Evolutionary conservation across 2,113 vertebrate genomes (phyloP), one percentile per base, ranked within the genome.

Genomic region (Misgurnus anguillicaudatus): DNA sequence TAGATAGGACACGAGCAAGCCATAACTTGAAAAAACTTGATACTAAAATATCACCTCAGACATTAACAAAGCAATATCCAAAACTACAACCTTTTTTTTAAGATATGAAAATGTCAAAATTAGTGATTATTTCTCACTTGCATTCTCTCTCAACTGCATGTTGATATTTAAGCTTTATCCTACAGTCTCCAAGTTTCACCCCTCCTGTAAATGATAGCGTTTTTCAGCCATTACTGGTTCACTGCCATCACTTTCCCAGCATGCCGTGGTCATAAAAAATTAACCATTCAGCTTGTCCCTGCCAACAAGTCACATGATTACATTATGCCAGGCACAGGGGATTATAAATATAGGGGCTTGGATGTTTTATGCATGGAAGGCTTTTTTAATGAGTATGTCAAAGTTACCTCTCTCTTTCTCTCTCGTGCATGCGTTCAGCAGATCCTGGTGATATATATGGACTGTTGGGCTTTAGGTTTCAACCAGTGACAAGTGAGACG

Each of bases 21-120:
- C 83, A 84, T 84, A 84, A 81, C 71, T 84, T 75, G 69, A 84
- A 75, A 9, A 78, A 74, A 81, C 75, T 75, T 84, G 65, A 14
- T 45, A 53, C 16, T 47, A 80, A 77, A 80, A 39, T 41, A 57
- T 72, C 71, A 79, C 64, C 65, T 79, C 57, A 79, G 71, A 72
- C 53, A 57, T 57, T n/a, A 14, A 57, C 6, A 57, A 76, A 76
- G 73, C 73, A 75, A 76, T 76, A 76, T 64, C 72, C 55, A 73
- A 73, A 73, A 24, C 19, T 31, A 31, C 3, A 31, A 31, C 3
- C 24, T 31, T 31, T 31, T 31, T 31, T 31, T n/a, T n/a, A n/a
- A n/a, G n/a, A n/a, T 31, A 31, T 31, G 24, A 31, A 31, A 31
- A 31, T 0, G 5, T 8, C 10, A 38, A n/a, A 69, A 19, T 73